Evolutionary conservation across 1,140 invertebrate species (phyloP).

Genomic region (Ceratina australensis): DNA sequence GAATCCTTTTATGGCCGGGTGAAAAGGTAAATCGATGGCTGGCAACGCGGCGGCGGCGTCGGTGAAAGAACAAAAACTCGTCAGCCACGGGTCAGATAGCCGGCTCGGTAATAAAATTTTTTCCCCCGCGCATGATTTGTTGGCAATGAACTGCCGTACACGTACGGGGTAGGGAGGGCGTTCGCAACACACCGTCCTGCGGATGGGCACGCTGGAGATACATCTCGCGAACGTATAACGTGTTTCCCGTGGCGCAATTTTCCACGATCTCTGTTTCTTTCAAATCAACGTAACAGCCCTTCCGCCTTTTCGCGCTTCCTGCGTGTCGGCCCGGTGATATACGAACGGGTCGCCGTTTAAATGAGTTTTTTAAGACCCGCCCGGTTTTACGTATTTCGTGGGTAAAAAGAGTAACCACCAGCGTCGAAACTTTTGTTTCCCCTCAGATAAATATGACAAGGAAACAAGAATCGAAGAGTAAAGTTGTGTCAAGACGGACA

Average conservation of each 20-base stretch:
- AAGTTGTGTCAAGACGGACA: no score
- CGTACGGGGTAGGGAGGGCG: no score
- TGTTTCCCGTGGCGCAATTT: slow-evolving; percentile 33
- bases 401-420: no score
- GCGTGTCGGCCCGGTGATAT: slow-evolving; percentile 9
- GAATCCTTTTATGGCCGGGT: neutral
- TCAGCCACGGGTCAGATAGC: slow-evolving; percentile 39
- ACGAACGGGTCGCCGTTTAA: slow-evolving; percentile 15
- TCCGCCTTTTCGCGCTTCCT: slow-evolving; percentile 25
- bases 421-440: neutral
- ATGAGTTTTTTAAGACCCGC: slow-evolving; percentile 17
- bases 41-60: slow-evolving; percentile 2
- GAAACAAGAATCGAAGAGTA: no score
- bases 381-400: neutral
- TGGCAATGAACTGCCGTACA: slow-evolving; percentile 46
- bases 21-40: slow-evolving; percentile 17
- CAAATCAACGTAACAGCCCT: slow-evolving; percentile 40
- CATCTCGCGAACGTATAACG: slow-evolving; percentile 40
- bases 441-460: neutral
- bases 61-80: slow-evolving; percentile 38
- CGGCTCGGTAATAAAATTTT: slow-evolving; percentile 52
- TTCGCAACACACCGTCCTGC: no score
- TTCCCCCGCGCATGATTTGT: slow-evolving; percentile 48
- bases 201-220: slow-evolving; percentile 38
- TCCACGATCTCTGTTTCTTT: slow-evolving; percentile 44